A percentile compares a stretch with the other conserved stretches of the same genome.
Conservation (phyloP, 2,113 vertebrate genomes). For the Coptodon rendalli region DNA sequence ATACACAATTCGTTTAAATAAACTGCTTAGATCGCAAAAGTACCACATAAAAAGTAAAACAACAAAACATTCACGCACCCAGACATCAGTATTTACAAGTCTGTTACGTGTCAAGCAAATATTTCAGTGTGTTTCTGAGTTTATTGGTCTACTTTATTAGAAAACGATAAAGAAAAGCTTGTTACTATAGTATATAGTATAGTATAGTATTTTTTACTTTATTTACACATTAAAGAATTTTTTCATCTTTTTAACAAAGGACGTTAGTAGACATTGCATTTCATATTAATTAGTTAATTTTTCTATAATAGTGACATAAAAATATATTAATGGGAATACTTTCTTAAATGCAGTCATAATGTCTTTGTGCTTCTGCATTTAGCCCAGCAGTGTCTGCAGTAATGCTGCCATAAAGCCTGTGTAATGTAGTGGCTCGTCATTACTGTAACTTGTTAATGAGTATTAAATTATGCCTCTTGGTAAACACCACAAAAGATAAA, state of each 20-base stretch:
- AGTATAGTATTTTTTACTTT: not conserved
- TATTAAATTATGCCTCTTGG: not conserved
- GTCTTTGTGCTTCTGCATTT: not conserved
- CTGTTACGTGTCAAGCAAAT: not conserved
- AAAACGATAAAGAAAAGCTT: not conserved
- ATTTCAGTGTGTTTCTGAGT: not conserved
- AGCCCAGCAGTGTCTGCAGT: not conserved
- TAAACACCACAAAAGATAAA: not conserved
- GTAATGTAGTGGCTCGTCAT: not conserved
- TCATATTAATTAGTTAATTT: not conserved
- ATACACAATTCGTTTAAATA: not conserved
- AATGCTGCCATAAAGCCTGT: not conserved
- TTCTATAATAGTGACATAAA: not conserved
- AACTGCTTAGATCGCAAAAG: not conserved
- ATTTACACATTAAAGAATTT: not conserved
- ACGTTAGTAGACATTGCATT: not conserved
- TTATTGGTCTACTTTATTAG: not conserved
- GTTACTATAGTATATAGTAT: not conserved
- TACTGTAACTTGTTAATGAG: slow-evolving; percentile 11
- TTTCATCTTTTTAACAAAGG: not conserved
- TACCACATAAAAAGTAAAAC: not conserved
- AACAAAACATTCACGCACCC: not conserved
- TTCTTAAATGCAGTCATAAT: not conserved
- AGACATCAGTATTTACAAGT: not conserved
- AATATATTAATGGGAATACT: not conserved